A percentile compares a stretch with the other conserved stretches of the same genome.
Conservation (phyloP, 1,140 invertebrate genomes). For the Pseudoatta argentina region DNA sequence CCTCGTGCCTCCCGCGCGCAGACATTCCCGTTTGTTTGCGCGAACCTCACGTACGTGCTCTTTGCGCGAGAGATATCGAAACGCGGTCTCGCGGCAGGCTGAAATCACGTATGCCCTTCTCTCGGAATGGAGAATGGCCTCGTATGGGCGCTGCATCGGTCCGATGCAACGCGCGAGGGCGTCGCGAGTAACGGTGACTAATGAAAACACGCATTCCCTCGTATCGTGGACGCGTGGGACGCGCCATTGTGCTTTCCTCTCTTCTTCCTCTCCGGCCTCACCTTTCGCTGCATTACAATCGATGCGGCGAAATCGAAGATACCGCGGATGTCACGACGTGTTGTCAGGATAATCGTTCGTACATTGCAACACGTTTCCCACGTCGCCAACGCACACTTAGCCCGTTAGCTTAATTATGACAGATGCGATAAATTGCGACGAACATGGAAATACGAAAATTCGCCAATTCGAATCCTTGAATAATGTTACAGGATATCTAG, state of each 20-base stretch:
- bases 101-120: conserved; percentile 28
- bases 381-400: not conserved
- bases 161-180: conserved; percentile 65
- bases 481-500: not conserved
- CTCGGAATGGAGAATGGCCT: conserved; percentile 60
- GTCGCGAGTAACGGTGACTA: conserved; percentile 75
- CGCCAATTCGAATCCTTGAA: not conserved
- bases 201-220: conserved; percentile 75
- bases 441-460: not conserved
- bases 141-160: conserved; percentile 24
- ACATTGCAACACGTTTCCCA: conserved; percentile 36
- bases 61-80: conserved; percentile 68
- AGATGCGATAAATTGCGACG: conserved; percentile 11
- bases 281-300: conserved; percentile 50
- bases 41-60: conserved; percentile 56
- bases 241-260: conserved; percentile 33
- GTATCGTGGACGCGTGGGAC: conserved; percentile 51
- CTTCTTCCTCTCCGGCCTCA: not conserved
- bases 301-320: conserved; percentile 55
- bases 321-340: conserved; percentile 30
- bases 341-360: conserved; percentile 36
- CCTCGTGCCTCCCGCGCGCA: not conserved
- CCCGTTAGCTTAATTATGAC: conserved; percentile 39
- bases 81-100: conserved; percentile 48
- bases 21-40: conserved; percentile 47